A percentile compares a stretch with the other conserved stretches of the same genome.
Evolutionary conservation across 2,888 invertebrate species (phyloP).

Genomic region (Rhagium mordax): DNA sequence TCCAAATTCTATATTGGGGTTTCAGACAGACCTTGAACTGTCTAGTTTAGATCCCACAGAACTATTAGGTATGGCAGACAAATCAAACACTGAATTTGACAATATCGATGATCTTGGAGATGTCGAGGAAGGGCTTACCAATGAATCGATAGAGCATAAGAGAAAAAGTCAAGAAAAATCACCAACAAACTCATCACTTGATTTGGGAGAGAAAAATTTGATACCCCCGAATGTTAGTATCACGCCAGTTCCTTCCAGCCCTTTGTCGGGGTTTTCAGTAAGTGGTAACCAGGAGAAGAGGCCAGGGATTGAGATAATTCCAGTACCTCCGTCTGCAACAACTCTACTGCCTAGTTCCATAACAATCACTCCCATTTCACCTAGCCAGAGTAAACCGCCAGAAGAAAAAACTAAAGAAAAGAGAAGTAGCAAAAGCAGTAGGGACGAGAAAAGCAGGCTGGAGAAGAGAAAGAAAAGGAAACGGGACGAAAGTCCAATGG

Average conservation of each 20-base stretch:
- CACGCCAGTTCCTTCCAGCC: slow-evolving; percentile 74
- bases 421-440: slow-evolving; percentile 55
- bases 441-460: slow-evolving; percentile 66
- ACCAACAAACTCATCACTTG: slow-evolving; percentile 65
- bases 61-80: slow-evolving; percentile 71
- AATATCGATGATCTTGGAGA: slow-evolving; percentile 74
- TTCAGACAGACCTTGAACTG: slow-evolving; percentile 77
- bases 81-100: slow-evolving; percentile 74
- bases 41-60: slow-evolving; percentile 77
- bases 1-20: slow-evolving; percentile 73
- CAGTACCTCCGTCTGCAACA: slow-evolving; percentile 72
- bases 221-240: slow-evolving; percentile 77
- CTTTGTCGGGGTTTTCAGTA: slow-evolving; percentile 69
- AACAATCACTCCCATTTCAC: slow-evolving; percentile 87
- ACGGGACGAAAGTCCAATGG: slow-evolving; percentile 85
- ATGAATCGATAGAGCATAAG: slow-evolving; percentile 39
- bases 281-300: slow-evolving; percentile 74
- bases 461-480: slow-evolving; percentile 85
- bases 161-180: slow-evolving; percentile 73
- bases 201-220: slow-evolving; percentile 70
- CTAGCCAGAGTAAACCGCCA: slow-evolving; percentile 70
- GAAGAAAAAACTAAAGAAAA: slow-evolving; percentile 56
- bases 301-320: slow-evolving; percentile 90
- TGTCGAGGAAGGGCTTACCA: slow-evolving; percentile 72
- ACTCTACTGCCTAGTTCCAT: slow-evolving; percentile 84